phyloP scores from a whole-genome alignment of 2,888 invertebrate genomes.

The Selenia dentaria region DNA sequence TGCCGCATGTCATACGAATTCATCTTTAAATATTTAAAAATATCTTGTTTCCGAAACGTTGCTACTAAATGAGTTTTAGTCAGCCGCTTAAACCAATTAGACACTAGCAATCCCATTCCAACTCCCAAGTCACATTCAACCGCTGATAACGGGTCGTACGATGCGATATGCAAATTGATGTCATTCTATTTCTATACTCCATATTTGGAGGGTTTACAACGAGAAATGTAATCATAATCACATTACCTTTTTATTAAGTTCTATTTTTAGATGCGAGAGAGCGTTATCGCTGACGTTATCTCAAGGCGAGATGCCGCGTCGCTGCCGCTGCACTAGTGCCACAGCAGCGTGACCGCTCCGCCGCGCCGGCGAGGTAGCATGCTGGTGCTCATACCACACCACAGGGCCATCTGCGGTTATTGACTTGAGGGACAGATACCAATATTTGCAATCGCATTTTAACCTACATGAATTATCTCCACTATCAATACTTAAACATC shows the following conservation, averaged over 20 bases:
- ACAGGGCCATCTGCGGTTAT: conserved; percentile 43
- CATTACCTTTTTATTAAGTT: conserved; percentile 75
- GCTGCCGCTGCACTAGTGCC: conserved; percentile 36
- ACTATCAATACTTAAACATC: conserved; percentile 18
- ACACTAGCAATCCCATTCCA: conserved; percentile 4
- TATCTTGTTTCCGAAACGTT: no score
- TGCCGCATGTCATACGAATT: no score
- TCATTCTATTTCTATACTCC: conserved; percentile 7
- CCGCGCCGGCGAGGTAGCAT: conserved; percentile 32
- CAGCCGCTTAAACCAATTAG: neutral
- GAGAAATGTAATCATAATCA: conserved; percentile 60
- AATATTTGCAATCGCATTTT: conserved; percentile 32
- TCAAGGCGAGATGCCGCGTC: conserved; percentile 65
- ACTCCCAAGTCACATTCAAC: conserved; percentile 1
- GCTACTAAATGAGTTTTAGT: neutral
- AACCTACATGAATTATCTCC: conserved; percentile 33
- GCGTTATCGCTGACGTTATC: conserved; percentile 79
- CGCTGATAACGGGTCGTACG: conserved; percentile 15
- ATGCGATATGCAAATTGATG: conserved; percentile 20
- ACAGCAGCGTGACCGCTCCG: conserved; percentile 37
- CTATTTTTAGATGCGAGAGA: conserved; percentile 72
- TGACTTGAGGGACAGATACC: conserved; percentile 41
- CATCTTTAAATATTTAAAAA: no score
- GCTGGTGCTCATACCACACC: conserved; percentile 28
- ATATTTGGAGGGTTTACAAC: conserved; percentile 27